A percentile compares a stretch with the other conserved stretches of the same genome.
phyloP scores from a whole-genome alignment of 2,113 vertebrate genomes.

The Petroica traversi region DNA sequence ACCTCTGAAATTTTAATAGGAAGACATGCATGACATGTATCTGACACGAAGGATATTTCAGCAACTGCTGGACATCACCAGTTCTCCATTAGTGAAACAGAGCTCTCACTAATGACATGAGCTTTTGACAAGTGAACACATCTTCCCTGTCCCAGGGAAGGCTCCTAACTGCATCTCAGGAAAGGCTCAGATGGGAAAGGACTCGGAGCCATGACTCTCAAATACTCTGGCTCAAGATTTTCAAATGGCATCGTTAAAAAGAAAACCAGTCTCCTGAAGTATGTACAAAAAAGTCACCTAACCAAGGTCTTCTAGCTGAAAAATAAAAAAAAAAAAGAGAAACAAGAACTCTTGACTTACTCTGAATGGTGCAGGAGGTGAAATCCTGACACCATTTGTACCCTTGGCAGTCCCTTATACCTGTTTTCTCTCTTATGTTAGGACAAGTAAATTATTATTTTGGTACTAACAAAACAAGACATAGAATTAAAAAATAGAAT shows the following conservation, averaged over 20 bases:
- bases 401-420: not conserved
- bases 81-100: not conserved
- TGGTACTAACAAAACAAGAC: not conserved
- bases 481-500: not conserved
- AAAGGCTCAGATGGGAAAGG: not conserved
- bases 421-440: not conserved
- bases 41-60: not conserved
- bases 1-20: not conserved
- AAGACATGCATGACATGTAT: not conserved
- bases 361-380: not conserved
- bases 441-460: not conserved
- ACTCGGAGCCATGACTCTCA: not conserved
- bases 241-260: not conserved
- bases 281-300: not conserved
- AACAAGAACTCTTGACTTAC: not conserved
- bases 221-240: fast-evolving
- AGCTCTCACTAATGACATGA: not conserved
- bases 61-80: not conserved
- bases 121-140: not conserved
- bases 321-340: not conserved
- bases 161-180: not conserved
- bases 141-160: not conserved
- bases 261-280: not conserved
- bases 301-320: not conserved
- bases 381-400: not conserved